Percentiles rank a stretch among this genome's conserved stretches.
Evolutionary conservation across 2,888 invertebrate species (phyloP).

Genomic region (Ceramica pisi): DNA sequence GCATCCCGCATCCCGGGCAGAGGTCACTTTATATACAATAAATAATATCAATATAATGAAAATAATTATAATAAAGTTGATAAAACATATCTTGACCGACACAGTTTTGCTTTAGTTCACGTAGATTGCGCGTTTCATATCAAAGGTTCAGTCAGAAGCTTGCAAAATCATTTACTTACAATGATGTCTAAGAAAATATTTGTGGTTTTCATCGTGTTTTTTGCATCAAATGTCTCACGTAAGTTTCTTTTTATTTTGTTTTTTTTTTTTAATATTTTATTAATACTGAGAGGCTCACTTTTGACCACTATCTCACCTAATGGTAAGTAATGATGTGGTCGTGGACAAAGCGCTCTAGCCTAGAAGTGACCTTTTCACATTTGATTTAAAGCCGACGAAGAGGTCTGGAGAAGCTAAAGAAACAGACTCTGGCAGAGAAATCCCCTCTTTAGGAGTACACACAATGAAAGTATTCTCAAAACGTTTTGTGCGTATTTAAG

Average conservation of each 20-base stretch:
- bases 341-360: no score
- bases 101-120: conserved; percentile 4
- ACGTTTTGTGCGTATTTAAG: no score
- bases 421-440: no score
- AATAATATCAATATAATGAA: neutral
- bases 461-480: no score
- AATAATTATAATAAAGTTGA: conserved; percentile 1
- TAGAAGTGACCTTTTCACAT: no score
- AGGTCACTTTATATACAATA: neutral
- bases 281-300: neutral
- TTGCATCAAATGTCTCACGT: neutral
- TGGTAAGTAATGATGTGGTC: no score
- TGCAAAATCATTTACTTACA: neutral
- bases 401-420: no score
- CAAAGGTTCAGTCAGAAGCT: neutral
- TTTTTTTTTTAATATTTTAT: neutral
- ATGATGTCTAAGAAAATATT: conserved; percentile 21
- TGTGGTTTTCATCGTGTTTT: neutral
- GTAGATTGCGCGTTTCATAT: neutral
- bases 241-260: conserved; percentile 2
- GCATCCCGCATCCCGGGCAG: neutral
- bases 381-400: no score
- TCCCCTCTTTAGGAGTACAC: no score
- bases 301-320: no score
- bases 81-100: conserved; percentile 15